Evolutionary conservation across 2,888 invertebrate species (phyloP).

Genomic region (Saturnia pavonia): DNA sequence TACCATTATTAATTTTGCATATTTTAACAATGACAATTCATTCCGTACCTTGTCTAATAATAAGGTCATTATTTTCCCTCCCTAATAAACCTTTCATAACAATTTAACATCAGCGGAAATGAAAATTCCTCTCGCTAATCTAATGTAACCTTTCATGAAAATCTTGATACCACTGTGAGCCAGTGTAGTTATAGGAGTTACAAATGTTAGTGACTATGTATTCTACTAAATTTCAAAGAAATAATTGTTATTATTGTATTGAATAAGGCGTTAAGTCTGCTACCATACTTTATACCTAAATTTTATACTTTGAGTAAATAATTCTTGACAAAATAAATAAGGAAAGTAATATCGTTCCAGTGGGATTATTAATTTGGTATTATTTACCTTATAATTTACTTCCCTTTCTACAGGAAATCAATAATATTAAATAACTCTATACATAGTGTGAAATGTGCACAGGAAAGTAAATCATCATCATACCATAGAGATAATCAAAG

Average conservation of each 20-base stretch:
- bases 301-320: no score
- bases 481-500: no score
- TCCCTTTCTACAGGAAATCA: no score
- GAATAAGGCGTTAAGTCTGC: no score
- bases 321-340: no score
- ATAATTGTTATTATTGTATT: not conserved
- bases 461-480: no score
- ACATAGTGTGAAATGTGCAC: no score
- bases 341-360: no score
- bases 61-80: conserved; percentile 13
- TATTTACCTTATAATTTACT: no score
- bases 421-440: no score
- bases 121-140: conserved; percentile 42
- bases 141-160: conserved; percentile 41
- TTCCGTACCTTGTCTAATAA: not conserved
- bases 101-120: conserved; percentile 36
- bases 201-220: not conserved
- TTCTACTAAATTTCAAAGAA: not conserved
- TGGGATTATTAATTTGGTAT: no score
- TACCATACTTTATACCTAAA: no score
- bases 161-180: conserved; percentile 49
- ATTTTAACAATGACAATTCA: not conserved
- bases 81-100: conserved; percentile 30
- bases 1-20: not conserved
- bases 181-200: conserved; percentile 31